phyloP scores from a whole-genome alignment of 1,140 invertebrate genomes.

The Alviniconcha marisindica region DNA sequence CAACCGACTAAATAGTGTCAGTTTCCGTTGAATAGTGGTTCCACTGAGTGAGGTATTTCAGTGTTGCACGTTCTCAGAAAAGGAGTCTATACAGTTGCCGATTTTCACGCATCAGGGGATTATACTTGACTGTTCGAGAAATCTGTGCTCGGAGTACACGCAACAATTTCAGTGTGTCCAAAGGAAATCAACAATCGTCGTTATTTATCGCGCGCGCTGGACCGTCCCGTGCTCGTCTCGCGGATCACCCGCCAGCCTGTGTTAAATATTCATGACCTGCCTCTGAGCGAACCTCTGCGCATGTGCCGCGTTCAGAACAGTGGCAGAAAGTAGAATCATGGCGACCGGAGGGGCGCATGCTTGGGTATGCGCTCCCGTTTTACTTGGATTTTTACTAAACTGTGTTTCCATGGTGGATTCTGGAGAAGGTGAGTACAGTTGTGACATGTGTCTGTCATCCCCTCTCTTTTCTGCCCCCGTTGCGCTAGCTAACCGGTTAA shows the following conservation, averaged over 20 bases:
- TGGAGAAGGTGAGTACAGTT: slow-evolving; percentile 32
- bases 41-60: too few relatives aligned
- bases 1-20: too few relatives aligned
- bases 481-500: background rate
- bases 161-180: slow-evolving; percentile 34
- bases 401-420: slow-evolving; percentile 33
- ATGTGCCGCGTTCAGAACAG: slow-evolving; percentile 34
- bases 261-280: slow-evolving; percentile 41
- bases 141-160: slow-evolving; percentile 19
- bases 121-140: too few relatives aligned
- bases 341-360: slow-evolving; percentile 39
- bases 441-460: background rate
- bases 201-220: slow-evolving; percentile 40
- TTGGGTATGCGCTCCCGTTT: slow-evolving; percentile 38
- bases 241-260: slow-evolving; percentile 30
- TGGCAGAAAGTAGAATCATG: slow-evolving; percentile 42
- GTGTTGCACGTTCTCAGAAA: too few relatives aligned
- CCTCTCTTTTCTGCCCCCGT: background rate
- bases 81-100: too few relatives aligned
- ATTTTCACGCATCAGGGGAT: too few relatives aligned
- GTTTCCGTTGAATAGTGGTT: too few relatives aligned
- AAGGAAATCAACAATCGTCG: slow-evolving; percentile 35
- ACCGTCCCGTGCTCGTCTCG: slow-evolving; percentile 35
- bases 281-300: slow-evolving; percentile 31
- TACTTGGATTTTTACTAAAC: slow-evolving; percentile 38